Percentiles rank a stretch among this genome's conserved stretches.
Evolutionary conservation across 30 jellyfish, hydroid and myxozoan species (phyloP).

Genomic region (Hydractinia symbiolongicarpus): DNA sequence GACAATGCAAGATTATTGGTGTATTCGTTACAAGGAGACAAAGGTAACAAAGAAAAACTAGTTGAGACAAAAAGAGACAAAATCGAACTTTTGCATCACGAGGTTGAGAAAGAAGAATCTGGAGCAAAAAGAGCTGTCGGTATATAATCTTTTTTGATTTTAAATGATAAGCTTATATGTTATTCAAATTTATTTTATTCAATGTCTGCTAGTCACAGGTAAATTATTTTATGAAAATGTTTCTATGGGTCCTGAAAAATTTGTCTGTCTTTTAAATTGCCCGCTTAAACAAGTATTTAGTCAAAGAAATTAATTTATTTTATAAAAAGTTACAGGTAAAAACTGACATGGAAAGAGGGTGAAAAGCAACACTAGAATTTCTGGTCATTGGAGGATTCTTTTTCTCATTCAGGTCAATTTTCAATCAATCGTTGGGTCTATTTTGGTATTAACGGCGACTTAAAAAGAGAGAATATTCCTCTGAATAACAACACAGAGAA

Average conservation of each 20-base stretch:
- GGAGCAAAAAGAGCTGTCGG: conserved; percentile 39
- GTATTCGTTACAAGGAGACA: conserved; percentile 23
- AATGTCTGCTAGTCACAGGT: no score
- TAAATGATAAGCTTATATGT: no score
- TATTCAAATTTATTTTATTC: no score
- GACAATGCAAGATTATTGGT: conserved; percentile 46
- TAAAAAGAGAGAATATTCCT: conserved; percentile 38
- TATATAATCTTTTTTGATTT: not conserved
- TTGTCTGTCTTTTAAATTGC: no score
- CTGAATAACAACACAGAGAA: conserved; percentile 5
- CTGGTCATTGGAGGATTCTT: not conserved
- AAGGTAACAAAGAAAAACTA: not conserved
- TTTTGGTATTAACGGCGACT: conserved; percentile 54
- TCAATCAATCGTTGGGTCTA: conserved; percentile 80
- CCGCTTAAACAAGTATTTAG: no score
- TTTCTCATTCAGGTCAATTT: conserved; percentile 33
- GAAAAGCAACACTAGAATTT: no score
- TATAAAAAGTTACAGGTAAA: no score
- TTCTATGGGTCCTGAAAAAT: no score
- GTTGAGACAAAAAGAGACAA: no score
- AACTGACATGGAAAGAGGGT: no score
- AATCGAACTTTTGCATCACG: conserved; percentile 12
- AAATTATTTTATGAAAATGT: no score
- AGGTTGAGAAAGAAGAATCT: conserved; percentile 29
- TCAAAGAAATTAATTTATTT: no score